Conservation (phyloP, 2,888 invertebrate species). For the Sialis lutaria region DNA sequence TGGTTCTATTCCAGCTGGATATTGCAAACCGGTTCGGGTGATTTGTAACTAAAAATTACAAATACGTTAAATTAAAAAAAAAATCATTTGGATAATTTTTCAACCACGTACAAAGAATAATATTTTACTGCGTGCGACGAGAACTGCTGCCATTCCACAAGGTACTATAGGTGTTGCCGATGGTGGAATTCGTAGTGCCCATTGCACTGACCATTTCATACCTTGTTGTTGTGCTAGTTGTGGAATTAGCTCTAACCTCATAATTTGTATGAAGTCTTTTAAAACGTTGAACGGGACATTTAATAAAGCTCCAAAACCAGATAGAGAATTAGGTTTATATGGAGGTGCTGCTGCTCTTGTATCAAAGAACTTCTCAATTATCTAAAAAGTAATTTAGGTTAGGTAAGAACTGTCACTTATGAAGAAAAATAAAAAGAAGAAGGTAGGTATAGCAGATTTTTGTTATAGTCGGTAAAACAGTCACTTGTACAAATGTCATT, state of each 20-base stretch:
- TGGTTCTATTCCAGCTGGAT: constrained; percentile 41
- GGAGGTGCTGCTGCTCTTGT: constrained; percentile 76
- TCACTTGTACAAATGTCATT: too few relatives aligned
- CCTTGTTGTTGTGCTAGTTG: constrained; percentile 39
- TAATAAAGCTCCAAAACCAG: constrained; percentile 70
- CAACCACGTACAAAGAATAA: constrained; percentile 67
- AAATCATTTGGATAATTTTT: constrained; percentile 4
- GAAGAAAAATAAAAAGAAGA: too few relatives aligned
- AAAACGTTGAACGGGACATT: constrained; percentile 74
- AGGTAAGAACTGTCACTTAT: too few relatives aligned
- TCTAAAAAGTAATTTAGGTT: constrained; percentile 29
- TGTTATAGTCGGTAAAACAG: too few relatives aligned
- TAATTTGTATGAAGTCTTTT: constrained; percentile 82
- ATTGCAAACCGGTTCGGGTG: constrained; percentile 43
- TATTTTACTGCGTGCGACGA: constrained; percentile 73
- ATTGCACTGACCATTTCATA: constrained; percentile 77
- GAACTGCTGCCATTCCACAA: constrained; percentile 75
- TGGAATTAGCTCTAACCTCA: constrained; percentile 46
- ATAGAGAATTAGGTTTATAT: constrained; percentile 75
- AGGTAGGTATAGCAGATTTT: too few relatives aligned
- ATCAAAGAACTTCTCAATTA: constrained; percentile 87
- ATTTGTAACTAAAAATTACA: constrained; percentile 45
- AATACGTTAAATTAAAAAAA: neutral
- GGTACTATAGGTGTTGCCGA: constrained; percentile 74
- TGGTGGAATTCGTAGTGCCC: constrained; percentile 85